Base-by-base conservation (phyloP, 2,888 invertebrate genomes). In the Xestia xanthographa region DNA sequence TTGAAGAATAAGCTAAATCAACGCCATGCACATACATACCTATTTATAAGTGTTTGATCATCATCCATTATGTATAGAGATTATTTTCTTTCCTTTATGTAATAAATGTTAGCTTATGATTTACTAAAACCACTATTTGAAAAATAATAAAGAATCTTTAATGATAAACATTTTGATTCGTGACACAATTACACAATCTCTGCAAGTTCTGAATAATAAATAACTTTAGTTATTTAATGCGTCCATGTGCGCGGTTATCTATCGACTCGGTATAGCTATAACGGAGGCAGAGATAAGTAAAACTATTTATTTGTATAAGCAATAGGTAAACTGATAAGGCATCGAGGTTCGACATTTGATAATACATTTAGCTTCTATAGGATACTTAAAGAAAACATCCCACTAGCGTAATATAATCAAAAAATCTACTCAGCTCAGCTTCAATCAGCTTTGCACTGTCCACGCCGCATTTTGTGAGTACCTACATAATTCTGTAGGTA, bases 221-320 rank as follows among this genome's bases (percentile, higher is more conserved):
- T 74, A 71, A 63, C 50, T 65, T 60, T 43, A 77, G 48, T 63
- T 74, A 79, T 77, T 65, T 53, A 68, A 66, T 78, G 67, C 41
- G 69, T 50, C 70, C 83, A 85, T 82, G 83, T 82, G 80, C 50
- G 58, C 70, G 65, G 80, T 88, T 88, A 89, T 89, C 88, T 87
- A 83, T 85, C 74, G 68, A 87, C 75, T 83, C 72, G 14, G 29
- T 68, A 68, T 53, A 82, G 75, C 74, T 63, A 80, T 83, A 80
- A 60, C 67, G 48, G 48, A 78, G 79, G 75, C 77, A 75, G 79
- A 85, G 89, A 88, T 88, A 87, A 87, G 87, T 76, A 81, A 80
- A 80, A 76, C 82, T 80, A 77, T 88, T 88, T 87, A 82, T 87
- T 87, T 85, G 72, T 84, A 56, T 67, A 4, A 72, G 58, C 58